Evolutionary conservation across 2,113 vertebrate species (phyloP), one percentile per base, ranked within the genome.

Genomic region (Crotalus viridis): DNA sequence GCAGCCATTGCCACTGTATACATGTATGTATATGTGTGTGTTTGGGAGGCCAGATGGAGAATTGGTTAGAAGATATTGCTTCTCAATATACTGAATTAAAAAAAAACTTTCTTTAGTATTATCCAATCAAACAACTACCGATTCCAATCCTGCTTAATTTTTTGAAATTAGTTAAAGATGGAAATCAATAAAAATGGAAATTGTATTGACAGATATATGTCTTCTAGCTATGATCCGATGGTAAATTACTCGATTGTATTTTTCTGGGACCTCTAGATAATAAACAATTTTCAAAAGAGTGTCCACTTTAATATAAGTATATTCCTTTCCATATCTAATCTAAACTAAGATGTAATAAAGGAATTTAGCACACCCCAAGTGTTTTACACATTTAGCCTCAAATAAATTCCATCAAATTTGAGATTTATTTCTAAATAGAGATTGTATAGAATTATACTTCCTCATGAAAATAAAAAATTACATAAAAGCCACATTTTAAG

Each of bases 1-100:
- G 6, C 93, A 94, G 87, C 43, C 81, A 89, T 92, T 43, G 92
- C 92, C 93, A 93, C 92, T 4, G 21, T 89, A 1, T 28, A 15
- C 22, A 15, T 57, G 5, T 69, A 13, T 69, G 13, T 51, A 19
- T 51, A 2, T 81, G 24, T 61, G 22, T 64, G 5, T 64, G 5
- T 64, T 5, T 90, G 26, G 2, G 90, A 88, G 85, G 57, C 69
- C 4, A 10, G 52, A 4, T 61, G 39, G 81, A 57, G n/a, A 61
- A 43, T 87, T 39, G 59, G 12, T 22, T 69, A 74, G 48, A 43
- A 19, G 48, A 43, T 87, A n/a, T 24, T 87, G 28, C 28, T 48
- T 13, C 33, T 57, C 52, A 74, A 56, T 43, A 43, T n/a, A 81
- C 3, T 8, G 17, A 10, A 13, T 15, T 69, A 2, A 2, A 33